phyloP scores from a whole-genome alignment of 53 echinoderm and acorn worm genomes.

The Apostichopus leukothele region DNA sequence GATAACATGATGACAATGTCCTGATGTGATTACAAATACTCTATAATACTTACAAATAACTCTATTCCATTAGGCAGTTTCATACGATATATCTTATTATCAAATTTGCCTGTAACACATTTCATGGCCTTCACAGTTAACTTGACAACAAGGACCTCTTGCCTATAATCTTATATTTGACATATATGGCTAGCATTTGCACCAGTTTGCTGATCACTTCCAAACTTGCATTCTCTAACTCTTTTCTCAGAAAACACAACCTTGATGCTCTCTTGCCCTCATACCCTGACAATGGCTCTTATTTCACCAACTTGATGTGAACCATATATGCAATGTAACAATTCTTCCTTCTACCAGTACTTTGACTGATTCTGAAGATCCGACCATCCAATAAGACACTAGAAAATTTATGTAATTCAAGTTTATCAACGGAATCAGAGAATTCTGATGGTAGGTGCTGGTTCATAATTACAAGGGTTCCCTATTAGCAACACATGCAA shows the following conservation, averaged over 20 bases:
- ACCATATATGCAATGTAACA: too few relatives aligned
- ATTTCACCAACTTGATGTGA: too few relatives aligned
- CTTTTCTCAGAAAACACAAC: not conserved
- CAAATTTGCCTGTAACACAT: not conserved
- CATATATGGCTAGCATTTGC: not conserved
- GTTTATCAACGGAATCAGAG: not conserved
- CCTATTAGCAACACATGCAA: not conserved
- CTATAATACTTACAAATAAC: not conserved
- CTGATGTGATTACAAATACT: not conserved
- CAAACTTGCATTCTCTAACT: too few relatives aligned
- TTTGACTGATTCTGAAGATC: too few relatives aligned
- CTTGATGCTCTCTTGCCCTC: not conserved
- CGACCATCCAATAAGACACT: not conserved
- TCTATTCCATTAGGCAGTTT: not conserved
- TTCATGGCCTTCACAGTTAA: not conserved
- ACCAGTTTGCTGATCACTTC: not conserved
- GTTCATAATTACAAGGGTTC: not conserved
- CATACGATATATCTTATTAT: conserved; percentile 26
- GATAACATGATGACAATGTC: too few relatives aligned
- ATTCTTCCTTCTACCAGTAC: too few relatives aligned
- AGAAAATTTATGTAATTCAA: not conserved
- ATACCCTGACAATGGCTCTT: too few relatives aligned
- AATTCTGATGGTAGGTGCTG: too few relatives aligned
- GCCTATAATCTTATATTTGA: not conserved
- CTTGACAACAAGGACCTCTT: not conserved